Evolutionary conservation across 2,113 vertebrate species (phyloP).

Genomic region (Octodon degus): DNA sequence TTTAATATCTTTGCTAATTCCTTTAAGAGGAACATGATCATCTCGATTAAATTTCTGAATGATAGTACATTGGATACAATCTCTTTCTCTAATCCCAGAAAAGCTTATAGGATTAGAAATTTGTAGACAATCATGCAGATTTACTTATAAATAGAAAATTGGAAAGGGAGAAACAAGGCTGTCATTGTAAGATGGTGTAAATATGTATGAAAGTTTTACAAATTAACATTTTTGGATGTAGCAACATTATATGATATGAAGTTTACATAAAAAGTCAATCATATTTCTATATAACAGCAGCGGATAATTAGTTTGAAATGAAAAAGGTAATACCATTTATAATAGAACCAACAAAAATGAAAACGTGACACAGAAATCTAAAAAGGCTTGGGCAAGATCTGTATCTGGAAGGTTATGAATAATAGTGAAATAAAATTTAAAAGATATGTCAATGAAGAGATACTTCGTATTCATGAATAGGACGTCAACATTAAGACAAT

Average conservation of each 20-base stretch:
- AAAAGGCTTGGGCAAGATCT: not conserved
- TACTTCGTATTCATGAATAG: not conserved
- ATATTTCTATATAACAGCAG: not conserved
- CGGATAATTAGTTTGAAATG: not conserved
- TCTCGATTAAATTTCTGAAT: not conserved
- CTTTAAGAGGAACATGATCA: not conserved
- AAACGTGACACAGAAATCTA: not conserved
- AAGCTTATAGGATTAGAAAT: not conserved
- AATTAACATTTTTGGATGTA: not conserved
- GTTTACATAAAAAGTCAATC: not conserved
- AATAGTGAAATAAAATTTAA: not conserved
- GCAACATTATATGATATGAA: not conserved
- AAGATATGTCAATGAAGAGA: not conserved
- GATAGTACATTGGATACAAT: not conserved
- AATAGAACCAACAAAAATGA: not conserved
- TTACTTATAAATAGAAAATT: not conserved
- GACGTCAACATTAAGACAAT: not conserved
- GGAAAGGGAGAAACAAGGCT: not conserved
- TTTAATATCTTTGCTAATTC: slow-evolving; percentile 7
- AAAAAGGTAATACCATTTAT: not conserved
- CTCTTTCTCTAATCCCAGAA: not conserved
- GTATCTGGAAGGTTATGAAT: not conserved
- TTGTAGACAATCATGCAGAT: not conserved
- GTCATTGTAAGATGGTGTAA: not conserved
- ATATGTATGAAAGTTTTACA: not conserved